Base-by-base conservation (phyloP, 2,113 vertebrate genomes). In the Ascaphus truei region DNA sequence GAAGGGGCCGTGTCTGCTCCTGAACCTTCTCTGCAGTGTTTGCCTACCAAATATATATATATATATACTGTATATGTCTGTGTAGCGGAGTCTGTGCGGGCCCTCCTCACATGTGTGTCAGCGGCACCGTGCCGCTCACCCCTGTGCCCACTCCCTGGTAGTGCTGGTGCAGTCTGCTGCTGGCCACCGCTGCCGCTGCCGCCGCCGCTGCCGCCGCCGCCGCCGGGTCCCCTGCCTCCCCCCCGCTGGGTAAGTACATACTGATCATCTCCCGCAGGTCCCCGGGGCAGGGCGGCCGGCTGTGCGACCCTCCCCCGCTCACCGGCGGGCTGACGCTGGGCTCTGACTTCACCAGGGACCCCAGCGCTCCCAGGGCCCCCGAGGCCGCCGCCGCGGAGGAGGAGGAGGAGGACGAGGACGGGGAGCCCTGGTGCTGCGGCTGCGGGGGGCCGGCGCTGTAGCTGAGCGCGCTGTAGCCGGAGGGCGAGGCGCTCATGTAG, bases 261-360 rank as follows among this genome's bases (percentile, higher is more conserved):
- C 96, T 98, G 86, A 98, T 98, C 96, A 98, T 98, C 85, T 98
- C 96, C 75, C 96, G 88, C 88, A 98, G 92, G 92, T 98, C 96
- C 89, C 96, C 96, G 75, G 95, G 93, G 82, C 96, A 98, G 12
- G 95, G 95, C 74, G 94, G 93, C 80, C 96, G 92, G 72, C 94
- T 90, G 86, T 96, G 96, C 68, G 93, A 91, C 79, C 94, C 93
- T 57, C 37, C 64, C 2, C 53, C 66, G 11, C n/a, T 41, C n/a
- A 60, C 66, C 23, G 96, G 96, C 22, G 96, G 96, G 85, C 96
- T 98, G 73, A 96, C 94, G 77, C 94, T 94, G 39, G 96, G 95
- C 85, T 98, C 95, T 23, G 95, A 94, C 80, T 97, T 98, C 58
- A 98, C 96, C 62, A 97, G 88, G 25, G 96, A 98, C 72, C 95